Percentiles rank a stretch among this genome's conserved stretches.
Conservation (phyloP, 2,888 invertebrate species). For the Melitaea athalia region DNA sequence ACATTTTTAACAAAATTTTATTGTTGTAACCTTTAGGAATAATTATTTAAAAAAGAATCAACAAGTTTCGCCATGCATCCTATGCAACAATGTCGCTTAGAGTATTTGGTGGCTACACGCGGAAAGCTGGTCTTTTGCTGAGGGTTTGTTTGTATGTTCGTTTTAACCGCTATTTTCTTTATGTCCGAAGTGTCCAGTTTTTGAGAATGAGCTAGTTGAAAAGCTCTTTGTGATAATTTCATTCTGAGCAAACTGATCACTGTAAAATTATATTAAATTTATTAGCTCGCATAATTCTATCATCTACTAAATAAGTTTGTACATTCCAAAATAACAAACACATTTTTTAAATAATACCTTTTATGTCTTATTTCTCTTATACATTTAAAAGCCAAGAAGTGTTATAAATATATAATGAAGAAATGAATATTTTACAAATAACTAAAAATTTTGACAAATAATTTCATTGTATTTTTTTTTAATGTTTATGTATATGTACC, state of each 20-base stretch:
- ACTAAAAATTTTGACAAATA: constrained; percentile 11
- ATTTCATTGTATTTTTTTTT: background rate
- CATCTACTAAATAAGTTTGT: background rate
- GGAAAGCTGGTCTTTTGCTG: constrained; percentile 25
- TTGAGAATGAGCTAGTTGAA: constrained; percentile 19
- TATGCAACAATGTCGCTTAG: constrained; percentile 50
- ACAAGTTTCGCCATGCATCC: constrained; percentile 64
- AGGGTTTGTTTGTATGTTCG: background rate
- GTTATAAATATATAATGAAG: background rate
- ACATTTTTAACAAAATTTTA: background rate
- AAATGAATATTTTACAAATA: constrained; percentile 1
- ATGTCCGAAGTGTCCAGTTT: constrained; percentile 14
- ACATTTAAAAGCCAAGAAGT: constrained; percentile 2
- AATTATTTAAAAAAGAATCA: constrained; percentile 66
- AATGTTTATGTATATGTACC: background rate
- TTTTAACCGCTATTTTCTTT: constrained; percentile 4
- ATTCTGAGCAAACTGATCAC: constrained; percentile 12
- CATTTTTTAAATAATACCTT: background rate
- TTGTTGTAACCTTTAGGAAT: constrained; percentile 44
- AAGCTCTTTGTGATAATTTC: constrained; percentile 18
- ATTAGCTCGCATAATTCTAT: background rate
- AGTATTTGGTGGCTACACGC: constrained; percentile 30
- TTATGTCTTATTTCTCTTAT: background rate
- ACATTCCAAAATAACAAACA: background rate
- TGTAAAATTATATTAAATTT: background rate